A percentile compares a stretch with the other conserved stretches of the same genome.
phyloP scores from a whole-genome alignment of 2,888 invertebrate species.

The Conomelus anceps region DNA sequence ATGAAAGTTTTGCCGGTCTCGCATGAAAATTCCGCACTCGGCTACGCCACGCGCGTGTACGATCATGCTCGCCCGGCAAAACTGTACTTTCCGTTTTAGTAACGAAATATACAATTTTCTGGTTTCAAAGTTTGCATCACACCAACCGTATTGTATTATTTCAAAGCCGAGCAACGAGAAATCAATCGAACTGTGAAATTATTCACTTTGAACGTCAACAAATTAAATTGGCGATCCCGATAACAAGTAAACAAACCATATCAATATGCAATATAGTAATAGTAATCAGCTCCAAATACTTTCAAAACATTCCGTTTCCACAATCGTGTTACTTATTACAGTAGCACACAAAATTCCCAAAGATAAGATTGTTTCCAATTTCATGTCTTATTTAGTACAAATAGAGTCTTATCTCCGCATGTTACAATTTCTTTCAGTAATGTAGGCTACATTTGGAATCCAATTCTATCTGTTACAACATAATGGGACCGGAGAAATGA shows the following conservation, averaged over 20 bases:
- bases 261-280: neutral
- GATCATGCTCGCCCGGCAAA: too few relatives aligned
- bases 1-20: too few relatives aligned
- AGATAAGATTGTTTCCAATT: neutral
- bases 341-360: neutral
- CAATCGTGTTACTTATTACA: neutral
- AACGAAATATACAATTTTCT: neutral
- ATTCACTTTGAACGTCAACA: neutral
- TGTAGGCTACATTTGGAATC: neutral
- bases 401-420: neutral
- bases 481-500: neutral
- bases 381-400: neutral
- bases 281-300: neutral
- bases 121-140: too few relatives aligned
- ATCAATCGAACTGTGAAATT: neutral
- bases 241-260: neutral
- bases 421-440: neutral
- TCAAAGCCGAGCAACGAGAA: neutral
- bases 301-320: neutral
- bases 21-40: too few relatives aligned
- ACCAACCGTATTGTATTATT: neutral
- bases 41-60: too few relatives aligned
- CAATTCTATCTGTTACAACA: neutral
- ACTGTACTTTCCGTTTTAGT: neutral
- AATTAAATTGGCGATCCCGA: neutral